Evolutionary conservation across 2,888 invertebrate genomes (phyloP), one percentile per base, ranked within the genome.

Genomic region (Colostygia pectinataria): DNA sequence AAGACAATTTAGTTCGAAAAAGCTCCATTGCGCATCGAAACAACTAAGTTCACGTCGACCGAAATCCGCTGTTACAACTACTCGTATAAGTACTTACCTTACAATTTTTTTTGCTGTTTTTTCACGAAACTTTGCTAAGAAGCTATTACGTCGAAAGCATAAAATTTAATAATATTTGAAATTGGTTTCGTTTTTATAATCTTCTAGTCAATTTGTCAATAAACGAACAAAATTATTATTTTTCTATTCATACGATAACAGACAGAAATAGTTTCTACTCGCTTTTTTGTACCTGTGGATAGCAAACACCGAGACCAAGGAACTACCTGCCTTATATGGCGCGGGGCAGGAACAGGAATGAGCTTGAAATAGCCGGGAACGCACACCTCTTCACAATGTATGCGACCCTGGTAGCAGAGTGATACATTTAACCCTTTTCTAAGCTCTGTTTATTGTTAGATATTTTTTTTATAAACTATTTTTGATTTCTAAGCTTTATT

Each of bases 351-450:
- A 43, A 42, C 29, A 28, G 18, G 25, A 15, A 38, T 36, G 45
- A 32, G 29, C 29, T 46, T 36, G 45, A 36, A 33, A 46, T 41
- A 38, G n/a, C 38, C 28, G 23, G 52, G 52, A 46, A 36, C 34
- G 46, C 25, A 42, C 12, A 52, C 33, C 46, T 50, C 40, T 27
- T 48, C n/a, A 0, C 29, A 10, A 8, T 9, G 13, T 52, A 46
- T 61, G 55, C 27, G 23, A 9, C 24, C 53, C 54, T 61, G 49
- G 61, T 58, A 51, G 15, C 23, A 24, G 6, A 41, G 38, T 41
- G 56, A 47, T 47, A 45, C 45, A 49, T 53, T 52, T 47, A 56
- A 52, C 46, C 42, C 46, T 52, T 52, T 52, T 52, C 52, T 52
- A 52, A 52, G 46, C 42, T 39, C 38, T 13, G 37, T 33, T 38